Base-by-base conservation (phyloP, 64 coral and sea anemone species). In the Actinia equina region DNA sequence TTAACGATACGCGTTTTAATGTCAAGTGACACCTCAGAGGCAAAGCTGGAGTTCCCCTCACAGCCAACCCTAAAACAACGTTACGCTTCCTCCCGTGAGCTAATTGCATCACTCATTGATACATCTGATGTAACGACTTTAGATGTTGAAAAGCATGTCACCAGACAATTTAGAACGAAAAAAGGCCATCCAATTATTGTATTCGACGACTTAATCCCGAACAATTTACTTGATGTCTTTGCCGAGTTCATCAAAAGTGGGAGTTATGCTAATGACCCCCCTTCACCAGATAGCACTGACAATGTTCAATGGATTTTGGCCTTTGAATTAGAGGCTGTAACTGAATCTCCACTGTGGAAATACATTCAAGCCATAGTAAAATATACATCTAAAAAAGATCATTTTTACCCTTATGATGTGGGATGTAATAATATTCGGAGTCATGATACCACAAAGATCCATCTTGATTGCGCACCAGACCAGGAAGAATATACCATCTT, bases 381-480 rank as follows among this genome's bases (percentile, higher is more conserved):
- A 17, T 43, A 58, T 92, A 88, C 88, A 9, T 89, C 94, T 7
- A 89, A 83, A 6, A 76, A 87, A 51, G 63, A 89, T 13, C 88
- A 85, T 10, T 95, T 81, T 80, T 95, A 87, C 59, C 94, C 94
- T n/a, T 95, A 95, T 81, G 94, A 95, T 54, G 88, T 95, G 82
- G 81, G 85, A 10, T 95, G 94, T 52, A 95, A 95, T 25, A 93
- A 89, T 41, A 95, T 95, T 65, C 91, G 91, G 6, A 85, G 43
- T 19, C 49, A 70, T 22, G 94, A 95, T 59, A 89, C 79, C 17
- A 92, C 94, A 17, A 95, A 84, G 17, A 89, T 95, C 44, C 94
- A 95, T 26, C 86, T 42, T 65, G 94, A 92, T 44, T 87, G 84
- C 57, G 78, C 16, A 22, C 16, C 9, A 20, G n/a, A 93, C 41